Percentiles rank a stretch among this genome's conserved stretches.
Conservation (phyloP, 2,113 vertebrate genomes). For the Boulengeromyrus knoepffleri region DNA sequence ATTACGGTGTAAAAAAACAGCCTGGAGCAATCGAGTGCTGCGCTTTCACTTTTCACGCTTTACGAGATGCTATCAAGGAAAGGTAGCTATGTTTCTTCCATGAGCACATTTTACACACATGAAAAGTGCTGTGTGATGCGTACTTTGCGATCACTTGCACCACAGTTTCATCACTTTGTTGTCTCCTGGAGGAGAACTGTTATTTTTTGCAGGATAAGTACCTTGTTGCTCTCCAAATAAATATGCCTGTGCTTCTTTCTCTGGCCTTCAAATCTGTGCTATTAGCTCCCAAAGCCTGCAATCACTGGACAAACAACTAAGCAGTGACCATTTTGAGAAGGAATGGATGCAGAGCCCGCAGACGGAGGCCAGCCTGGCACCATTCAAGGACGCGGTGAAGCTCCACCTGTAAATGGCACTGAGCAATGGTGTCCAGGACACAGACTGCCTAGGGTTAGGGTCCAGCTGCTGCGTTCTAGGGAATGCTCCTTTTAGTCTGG, state of each 20-base stretch:
- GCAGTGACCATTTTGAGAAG: not conserved
- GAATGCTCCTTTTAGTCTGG: slow-evolving; percentile 18
- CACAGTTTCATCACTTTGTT: not conserved
- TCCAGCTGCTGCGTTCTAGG: not conserved
- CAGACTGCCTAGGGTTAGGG: not conserved
- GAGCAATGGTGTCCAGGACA: not conserved
- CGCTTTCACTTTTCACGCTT: not conserved
- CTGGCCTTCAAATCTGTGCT: not conserved
- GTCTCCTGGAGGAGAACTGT: not conserved
- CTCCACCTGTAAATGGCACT: not conserved
- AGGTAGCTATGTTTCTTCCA: not conserved
- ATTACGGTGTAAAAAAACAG: slow-evolving; percentile 3
- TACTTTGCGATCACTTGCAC: not conserved
- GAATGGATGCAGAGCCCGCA: not conserved
- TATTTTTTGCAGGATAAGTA: not conserved
- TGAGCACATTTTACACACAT: not conserved
- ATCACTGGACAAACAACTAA: not conserved
- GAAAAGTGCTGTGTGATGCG: not conserved
- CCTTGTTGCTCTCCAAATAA: not conserved
- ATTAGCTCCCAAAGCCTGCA: not conserved
- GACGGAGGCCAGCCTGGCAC: not conserved
- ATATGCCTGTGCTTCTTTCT: slow-evolving; percentile 18
- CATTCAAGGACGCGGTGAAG: not conserved
- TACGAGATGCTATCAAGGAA: not conserved
- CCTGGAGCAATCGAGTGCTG: not conserved